These are phyloP conservation scores for Tetropium fuscum DNA, from an alignment of 2,888 invertebrate genomes.

Conservation along the genomic window DNA sequence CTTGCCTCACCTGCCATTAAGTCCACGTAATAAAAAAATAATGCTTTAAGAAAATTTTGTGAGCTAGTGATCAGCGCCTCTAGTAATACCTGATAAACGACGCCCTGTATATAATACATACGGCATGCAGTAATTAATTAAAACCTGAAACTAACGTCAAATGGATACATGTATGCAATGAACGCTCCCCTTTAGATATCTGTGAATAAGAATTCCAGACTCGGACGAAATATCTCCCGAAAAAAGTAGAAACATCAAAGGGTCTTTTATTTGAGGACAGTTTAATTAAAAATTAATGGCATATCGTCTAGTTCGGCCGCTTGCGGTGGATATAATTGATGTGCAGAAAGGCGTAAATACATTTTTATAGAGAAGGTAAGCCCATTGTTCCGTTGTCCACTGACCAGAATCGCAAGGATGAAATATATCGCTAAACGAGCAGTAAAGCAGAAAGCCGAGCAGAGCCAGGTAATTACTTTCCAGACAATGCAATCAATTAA, in stretches of 20 bases:
- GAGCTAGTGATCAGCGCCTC: too few species aligned
- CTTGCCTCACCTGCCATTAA: too few species aligned
- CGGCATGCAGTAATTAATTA: too few species aligned
- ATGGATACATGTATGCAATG: too few species aligned
- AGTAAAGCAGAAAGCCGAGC: conserved; percentile 59
- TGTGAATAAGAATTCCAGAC: conserved; percentile 15
- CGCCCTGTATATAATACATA: too few species aligned
- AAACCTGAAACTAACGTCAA: too few species aligned
- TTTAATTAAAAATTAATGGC: conserved; percentile 54
- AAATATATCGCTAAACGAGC: conserved; percentile 61
- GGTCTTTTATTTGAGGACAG: conserved; percentile 36
- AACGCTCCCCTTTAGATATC: too few species aligned
- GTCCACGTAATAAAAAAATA: too few species aligned
- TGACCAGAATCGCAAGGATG: conserved; percentile 64
- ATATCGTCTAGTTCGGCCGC: conserved; percentile 40
- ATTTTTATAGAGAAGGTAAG: conserved; percentile 53
- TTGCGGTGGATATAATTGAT: conserved; percentile 43
- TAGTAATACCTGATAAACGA: too few species aligned
- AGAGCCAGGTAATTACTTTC: conserved; percentile 67
- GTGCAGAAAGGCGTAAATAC: conserved; percentile 53
- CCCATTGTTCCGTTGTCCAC: conserved; percentile 59
- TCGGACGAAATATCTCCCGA: conserved; percentile 24
- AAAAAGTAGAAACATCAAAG: conserved; percentile 36
- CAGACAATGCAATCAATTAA: conserved; percentile 68
- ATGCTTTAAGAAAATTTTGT: too few species aligned